Evolutionary conservation across 2,888 invertebrate genomes (phyloP).

Genomic region (Arrhopalites spinosus): DNA sequence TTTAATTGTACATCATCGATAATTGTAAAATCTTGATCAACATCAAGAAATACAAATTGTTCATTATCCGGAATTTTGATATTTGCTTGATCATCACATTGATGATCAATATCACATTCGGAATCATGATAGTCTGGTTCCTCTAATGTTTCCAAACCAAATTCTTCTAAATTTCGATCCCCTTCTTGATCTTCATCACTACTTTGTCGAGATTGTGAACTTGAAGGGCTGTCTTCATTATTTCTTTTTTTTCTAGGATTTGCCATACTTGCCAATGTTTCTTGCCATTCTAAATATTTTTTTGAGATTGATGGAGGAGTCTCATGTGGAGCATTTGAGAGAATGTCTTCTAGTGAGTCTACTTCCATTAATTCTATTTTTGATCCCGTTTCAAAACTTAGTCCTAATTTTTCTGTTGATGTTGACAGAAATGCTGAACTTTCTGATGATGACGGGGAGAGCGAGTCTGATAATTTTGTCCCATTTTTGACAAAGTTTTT

Average conservation of each 20-base stretch:
- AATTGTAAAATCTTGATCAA: background rate
- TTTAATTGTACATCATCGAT: too few species aligned
- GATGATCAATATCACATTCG: background rate
- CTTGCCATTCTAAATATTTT: background rate
- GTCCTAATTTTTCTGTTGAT: conserved; percentile 11
- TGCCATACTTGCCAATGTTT: background rate
- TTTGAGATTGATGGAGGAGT: background rate
- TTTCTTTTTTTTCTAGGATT: background rate
- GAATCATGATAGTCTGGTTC: conserved; percentile 1
- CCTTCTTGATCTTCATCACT: background rate
- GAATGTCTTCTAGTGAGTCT: conserved; percentile 30
- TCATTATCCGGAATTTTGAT: background rate
- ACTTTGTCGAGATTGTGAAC: background rate
- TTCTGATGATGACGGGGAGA: too few species aligned
- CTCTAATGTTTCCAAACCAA: background rate
- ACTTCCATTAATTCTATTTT: conserved; percentile 33
- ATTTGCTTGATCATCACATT: background rate
- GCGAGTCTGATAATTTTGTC: too few species aligned
- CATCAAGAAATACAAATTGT: background rate
- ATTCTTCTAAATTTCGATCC: background rate
- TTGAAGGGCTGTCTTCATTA: background rate
- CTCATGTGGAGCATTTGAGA: background rate
- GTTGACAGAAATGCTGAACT: too few species aligned
- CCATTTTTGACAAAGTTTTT: too few species aligned
- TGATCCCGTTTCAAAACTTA: conserved; percentile 10